Evolutionary conservation across 2,113 vertebrate species (phyloP), one percentile per base, ranked within the genome.

Genomic region (Cheirogaleus medius): DNA sequence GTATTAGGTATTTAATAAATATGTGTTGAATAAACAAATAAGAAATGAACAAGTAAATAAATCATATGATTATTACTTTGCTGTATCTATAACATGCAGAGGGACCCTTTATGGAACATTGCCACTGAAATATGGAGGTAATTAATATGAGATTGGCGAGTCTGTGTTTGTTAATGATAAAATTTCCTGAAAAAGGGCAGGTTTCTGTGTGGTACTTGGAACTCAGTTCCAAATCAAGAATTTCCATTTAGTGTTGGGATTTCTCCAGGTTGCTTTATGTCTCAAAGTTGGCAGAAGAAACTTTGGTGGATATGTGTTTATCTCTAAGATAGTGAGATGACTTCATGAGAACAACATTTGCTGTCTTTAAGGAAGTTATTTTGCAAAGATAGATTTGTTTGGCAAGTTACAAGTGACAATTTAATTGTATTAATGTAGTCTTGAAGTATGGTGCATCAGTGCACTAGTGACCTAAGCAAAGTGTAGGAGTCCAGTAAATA

Each of bases 1-100:
- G 29, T 73, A 63, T 73, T 91, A 93, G 25, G 18, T 85, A 81
- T 47, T 97, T 49, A 80, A 56, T 93, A 94, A 91, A 87, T 37
- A 60, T 17, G 42, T 80, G 3, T 83, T 88, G 37, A 95, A 71
- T 80, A 91, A 94, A 92, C 8, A 64, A 80, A 69, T 52, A 83
- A 86, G 27, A 80, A 95, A 63, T 81, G 37, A 71, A 44, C 54
- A 37, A 84, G 7, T 89, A 68, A 49, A 54, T 39, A 7, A 95
- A 87, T 54, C 27, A 80, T 14, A 54, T 27, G 14, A 73, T 58
- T 20, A 25, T 42, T 94, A 49, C 27, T 39, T 54, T 84, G 4
- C 27, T 83, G 2, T n/a, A 90, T 58, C 10, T 69, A 78, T 11
- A 90, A 78, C 87, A 94, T 87, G 11, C 64, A 69, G 32, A 71